phyloP scores from a whole-genome alignment of 2,113 vertebrate species.

The Nothoprocta perdicaria region DNA sequence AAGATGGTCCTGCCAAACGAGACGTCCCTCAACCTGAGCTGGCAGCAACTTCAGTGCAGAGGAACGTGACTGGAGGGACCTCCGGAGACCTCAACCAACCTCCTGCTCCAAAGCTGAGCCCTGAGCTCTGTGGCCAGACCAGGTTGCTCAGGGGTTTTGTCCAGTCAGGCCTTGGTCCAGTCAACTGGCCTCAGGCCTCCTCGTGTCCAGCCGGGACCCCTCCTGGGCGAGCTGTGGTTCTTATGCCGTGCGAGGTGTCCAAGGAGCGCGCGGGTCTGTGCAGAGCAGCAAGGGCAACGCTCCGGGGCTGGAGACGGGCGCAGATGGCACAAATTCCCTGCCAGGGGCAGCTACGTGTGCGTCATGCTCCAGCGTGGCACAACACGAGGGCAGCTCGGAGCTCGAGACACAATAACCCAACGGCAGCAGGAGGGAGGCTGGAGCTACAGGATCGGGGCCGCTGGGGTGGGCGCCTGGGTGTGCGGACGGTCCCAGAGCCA shows the following conservation, averaged over 20 bases:
- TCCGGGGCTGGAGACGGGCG: background rate
- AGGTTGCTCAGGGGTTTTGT: background rate
- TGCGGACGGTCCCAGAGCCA: background rate
- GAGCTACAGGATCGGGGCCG: background rate
- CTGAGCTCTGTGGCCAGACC: background rate
- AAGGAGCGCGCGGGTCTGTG: too few relatives aligned
- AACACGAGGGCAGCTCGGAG: too few relatives aligned
- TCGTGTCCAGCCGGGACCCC: background rate
- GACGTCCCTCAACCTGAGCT: background rate
- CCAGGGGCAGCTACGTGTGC: background rate
- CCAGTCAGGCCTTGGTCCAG: too few relatives aligned
- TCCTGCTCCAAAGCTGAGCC: background rate
- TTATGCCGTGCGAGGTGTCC: accelerated
- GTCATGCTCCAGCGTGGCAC: background rate
- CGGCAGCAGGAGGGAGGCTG: background rate
- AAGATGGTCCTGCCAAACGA: background rate
- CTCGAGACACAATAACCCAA: accelerated
- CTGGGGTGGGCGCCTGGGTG: accelerated
- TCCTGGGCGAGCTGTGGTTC: background rate
- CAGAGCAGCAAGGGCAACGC: background rate
- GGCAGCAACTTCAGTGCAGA: accelerated
- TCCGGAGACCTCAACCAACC: background rate
- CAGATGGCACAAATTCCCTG: background rate
- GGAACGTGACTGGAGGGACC: background rate
- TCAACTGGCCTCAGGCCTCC: background rate